phyloP scores from a whole-genome alignment of 2,888 invertebrate species.

The Drosophila mayaguana region DNA sequence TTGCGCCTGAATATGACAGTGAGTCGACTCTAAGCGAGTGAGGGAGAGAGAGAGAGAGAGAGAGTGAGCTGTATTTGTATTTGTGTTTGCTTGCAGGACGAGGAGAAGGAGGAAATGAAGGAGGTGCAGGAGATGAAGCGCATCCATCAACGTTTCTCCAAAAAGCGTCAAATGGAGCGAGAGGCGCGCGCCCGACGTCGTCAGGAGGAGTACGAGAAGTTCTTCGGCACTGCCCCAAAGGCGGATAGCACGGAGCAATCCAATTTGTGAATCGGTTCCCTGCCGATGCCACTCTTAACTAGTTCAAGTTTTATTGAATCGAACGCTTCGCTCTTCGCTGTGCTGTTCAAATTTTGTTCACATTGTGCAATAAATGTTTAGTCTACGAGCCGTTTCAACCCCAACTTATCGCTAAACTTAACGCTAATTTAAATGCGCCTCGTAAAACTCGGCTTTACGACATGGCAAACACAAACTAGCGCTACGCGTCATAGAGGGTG shows the following conservation, averaged over 20 bases:
- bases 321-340: conserved; percentile 12
- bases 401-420: conserved; percentile 16
- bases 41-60: too few species aligned
- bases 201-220: conserved; percentile 80
- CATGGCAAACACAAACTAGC: conserved; percentile 56
- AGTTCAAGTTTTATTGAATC: conserved; percentile 75
- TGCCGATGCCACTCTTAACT: conserved; percentile 20
- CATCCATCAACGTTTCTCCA: conserved; percentile 92
- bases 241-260: conserved; percentile 61
- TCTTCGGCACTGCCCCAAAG: conserved; percentile 74
- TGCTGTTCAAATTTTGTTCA: conserved; percentile 50
- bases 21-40: conserved; percentile 66
- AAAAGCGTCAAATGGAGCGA: conserved; percentile 87
- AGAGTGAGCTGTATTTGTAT: too few species aligned
- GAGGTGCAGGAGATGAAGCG: conserved; percentile 96
- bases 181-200: conserved; percentile 78
- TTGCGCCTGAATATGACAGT: conserved; percentile 95
- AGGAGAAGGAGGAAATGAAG: conserved; percentile 97
- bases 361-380: conserved; percentile 66
- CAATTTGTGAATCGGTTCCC: conserved; percentile 41
- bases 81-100: conserved; percentile 88
- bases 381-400: conserved; percentile 53
- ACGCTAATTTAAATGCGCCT: conserved; percentile 46
- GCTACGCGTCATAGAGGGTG: conserved; percentile 30
- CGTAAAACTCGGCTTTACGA: conserved; percentile 63